phyloP scores from a whole-genome alignment of 64 coral and sea anemone species.

The Pocillopora verrucosa region DNA sequence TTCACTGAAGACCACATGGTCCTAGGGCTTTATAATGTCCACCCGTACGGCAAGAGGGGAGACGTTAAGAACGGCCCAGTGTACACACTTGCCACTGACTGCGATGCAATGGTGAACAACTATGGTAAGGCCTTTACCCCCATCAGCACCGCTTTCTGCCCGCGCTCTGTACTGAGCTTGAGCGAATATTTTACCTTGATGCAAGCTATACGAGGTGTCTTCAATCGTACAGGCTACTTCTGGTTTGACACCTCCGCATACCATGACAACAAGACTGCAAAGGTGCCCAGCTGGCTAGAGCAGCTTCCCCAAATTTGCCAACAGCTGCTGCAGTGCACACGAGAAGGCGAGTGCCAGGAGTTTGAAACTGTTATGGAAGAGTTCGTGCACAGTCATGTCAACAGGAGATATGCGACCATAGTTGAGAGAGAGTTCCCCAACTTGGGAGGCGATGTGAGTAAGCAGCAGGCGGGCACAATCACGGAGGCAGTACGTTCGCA shows the following conservation, averaged over 20 bases:
- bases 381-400: constrained; percentile 34
- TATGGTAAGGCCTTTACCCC: constrained; percentile 32
- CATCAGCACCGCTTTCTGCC: constrained; percentile 46
- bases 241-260: constrained; percentile 12
- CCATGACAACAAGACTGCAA: constrained; percentile 21
- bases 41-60: constrained; percentile 19
- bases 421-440: constrained; percentile 17
- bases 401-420: neutral
- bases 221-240: constrained; percentile 26
- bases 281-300: constrained; percentile 15
- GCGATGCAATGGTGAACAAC: constrained; percentile 34
- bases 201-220: constrained; percentile 12
- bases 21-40: constrained; percentile 10
- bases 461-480: neutral
- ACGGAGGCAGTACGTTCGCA: constrained; percentile 3
- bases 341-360: constrained; percentile 12
- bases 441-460: constrained; percentile 23
- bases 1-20: constrained; percentile 46
- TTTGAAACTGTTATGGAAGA: constrained; percentile 11
- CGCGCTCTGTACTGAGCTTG: constrained; percentile 34
- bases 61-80: neutral
- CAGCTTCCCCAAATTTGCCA: constrained; percentile 10
- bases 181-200: constrained; percentile 32
- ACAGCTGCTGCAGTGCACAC: constrained; percentile 21
- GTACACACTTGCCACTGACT: constrained; percentile 38